Evolutionary conservation across 2,113 vertebrate species (phyloP).

Genomic region (Micronycteris hirsuta): DNA sequence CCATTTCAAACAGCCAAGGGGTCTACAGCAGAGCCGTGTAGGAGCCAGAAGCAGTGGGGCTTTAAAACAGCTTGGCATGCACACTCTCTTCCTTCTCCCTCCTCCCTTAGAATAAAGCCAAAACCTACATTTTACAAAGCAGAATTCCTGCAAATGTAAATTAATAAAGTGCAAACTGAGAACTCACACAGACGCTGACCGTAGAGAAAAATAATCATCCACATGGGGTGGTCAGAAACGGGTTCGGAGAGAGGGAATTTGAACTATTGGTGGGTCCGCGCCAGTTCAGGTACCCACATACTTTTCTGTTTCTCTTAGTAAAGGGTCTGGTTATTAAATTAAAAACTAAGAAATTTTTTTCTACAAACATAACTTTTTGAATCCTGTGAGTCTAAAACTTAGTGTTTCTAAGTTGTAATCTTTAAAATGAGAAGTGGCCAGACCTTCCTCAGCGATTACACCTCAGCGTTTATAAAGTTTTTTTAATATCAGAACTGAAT

Average conservation of each 20-base stretch:
- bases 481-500: neutral
- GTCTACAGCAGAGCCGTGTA: neutral
- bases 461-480: neutral
- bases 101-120: neutral
- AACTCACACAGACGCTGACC: neutral
- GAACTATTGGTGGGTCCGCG: neutral
- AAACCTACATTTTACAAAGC: slow-evolving; percentile 13
- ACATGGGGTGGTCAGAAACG: neutral
- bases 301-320: neutral
- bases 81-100: neutral
- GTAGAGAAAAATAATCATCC: neutral
- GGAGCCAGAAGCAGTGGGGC: neutral
- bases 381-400: neutral
- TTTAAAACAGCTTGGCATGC: neutral
- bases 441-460: neutral
- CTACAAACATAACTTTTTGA: neutral
- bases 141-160: slow-evolving; percentile 17
- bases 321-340: neutral
- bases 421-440: neutral
- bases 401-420: neutral
- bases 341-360: neutral
- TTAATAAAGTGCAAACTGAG: neutral
- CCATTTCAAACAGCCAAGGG: neutral
- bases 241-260: neutral
- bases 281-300: neutral